Base-by-base conservation (phyloP, 2,888 invertebrate genomes). In the Dysmachus trigonus region DNA sequence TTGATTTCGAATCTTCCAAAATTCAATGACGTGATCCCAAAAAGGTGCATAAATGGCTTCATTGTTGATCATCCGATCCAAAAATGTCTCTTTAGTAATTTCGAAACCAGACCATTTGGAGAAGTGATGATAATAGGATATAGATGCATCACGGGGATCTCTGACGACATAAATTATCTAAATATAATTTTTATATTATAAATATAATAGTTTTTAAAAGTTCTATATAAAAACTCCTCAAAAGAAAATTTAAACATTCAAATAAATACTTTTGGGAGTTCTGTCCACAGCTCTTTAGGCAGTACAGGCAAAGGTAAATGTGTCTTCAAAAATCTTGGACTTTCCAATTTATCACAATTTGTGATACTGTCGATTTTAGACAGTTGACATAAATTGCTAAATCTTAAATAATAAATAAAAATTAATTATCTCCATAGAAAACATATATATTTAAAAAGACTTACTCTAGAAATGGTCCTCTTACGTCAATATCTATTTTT, bases 81-180 rank as follows among this genome's bases (percentile, higher is more conserved):
- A 15, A 41, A 86, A 89, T 0, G 5, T 15, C 7, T 51, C 51
- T 51, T 51, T 51, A 18, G 22, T 41, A 41, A 15, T 41, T 2
- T 41, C 13, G 13, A 3, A 15, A 13, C 90, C 95, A 10, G 3
- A 95, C 0, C 95, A 95, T 83, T 94, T 93, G 88, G 95, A 94
- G 0, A 95, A 91, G 81, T 94, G 93, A 90, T 97, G 95, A 89
- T 95, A 98, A 91, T 94, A 97, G 0, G 97, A 97, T 0, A 97
- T 96, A 0, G 95, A 95, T 0, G 97, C 96, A 91, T 98, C 97
- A 90, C 96, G 96, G 0, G 97, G 97, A 91, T 98, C 96, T 86
- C 98, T 93, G 0, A 96, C 96, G 0, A 97, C 95, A 90, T 97
- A 98, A 76, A 98, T 94, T 30, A 97, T 92, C 94, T 95, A 91